Conservation (phyloP, 2,797 vertebrate species). For the Neosilurus hyrtlii region DNA sequence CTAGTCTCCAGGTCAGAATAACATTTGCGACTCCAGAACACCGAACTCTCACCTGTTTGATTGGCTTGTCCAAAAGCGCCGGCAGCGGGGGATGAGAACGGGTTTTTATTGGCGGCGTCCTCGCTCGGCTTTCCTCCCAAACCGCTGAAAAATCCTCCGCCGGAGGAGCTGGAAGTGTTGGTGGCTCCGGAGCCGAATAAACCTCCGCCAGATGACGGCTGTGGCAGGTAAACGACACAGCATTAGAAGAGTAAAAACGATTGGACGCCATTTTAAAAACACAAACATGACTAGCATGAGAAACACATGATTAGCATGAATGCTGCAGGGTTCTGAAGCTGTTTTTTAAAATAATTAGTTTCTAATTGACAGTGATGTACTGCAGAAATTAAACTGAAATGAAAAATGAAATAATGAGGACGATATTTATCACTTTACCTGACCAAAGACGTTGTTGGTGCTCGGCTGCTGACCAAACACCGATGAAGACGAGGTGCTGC, state of each 20-base stretch:
- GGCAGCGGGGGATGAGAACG: conserved; percentile 77
- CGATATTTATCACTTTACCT: conserved; percentile 72
- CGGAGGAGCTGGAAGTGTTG: conserved; percentile 59
- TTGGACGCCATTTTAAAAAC: too few relatives aligned
- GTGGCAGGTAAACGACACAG: conserved; percentile 47
- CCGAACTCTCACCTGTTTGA: conserved; percentile 64
- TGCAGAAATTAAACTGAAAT: too few relatives aligned
- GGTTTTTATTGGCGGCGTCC: conserved; percentile 95
- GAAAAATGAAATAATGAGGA: not conserved
- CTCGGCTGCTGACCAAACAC: conserved; percentile 85
- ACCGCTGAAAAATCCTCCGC: conserved; percentile 90
- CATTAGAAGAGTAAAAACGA: not conserved
- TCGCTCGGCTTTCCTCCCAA: conserved; percentile 95
- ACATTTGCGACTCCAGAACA: not conserved
- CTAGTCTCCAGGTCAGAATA: not conserved
- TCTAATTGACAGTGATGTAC: not conserved
- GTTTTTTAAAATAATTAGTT: too few relatives aligned
- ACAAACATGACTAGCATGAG: too few relatives aligned
- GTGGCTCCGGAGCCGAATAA: conserved; percentile 80
- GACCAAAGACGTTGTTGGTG: conserved; percentile 81
- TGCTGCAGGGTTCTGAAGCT: too few relatives aligned
- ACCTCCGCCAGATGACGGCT: conserved; percentile 71
- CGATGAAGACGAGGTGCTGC: conserved; percentile 73
- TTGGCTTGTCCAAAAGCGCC: conserved; percentile 79
- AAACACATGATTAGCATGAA: too few relatives aligned